phyloP scores from a whole-genome alignment of 2,113 vertebrate species.

The Neoarius graeffei region DNA sequence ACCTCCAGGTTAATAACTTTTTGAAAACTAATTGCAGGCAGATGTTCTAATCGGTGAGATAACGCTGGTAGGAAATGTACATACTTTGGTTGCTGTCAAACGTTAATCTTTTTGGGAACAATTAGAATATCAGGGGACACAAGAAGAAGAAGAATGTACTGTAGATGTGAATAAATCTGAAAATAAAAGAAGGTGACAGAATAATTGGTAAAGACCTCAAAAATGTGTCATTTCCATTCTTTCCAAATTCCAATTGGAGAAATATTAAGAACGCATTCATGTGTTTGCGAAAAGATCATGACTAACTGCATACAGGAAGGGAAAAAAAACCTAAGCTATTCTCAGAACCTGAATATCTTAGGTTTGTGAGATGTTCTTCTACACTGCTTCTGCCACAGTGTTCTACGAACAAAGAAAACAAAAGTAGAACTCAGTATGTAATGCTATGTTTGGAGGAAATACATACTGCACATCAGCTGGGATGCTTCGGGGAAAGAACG shows the following conservation, averaged over 20 bases:
- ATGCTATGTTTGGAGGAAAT: background rate
- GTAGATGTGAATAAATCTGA: too few relatives aligned
- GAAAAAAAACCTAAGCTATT: too few relatives aligned
- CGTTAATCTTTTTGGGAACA: background rate
- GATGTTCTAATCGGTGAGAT: background rate
- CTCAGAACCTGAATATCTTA: too few relatives aligned
- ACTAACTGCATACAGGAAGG: background rate
- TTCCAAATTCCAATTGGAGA: background rate
- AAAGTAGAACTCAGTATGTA: background rate
- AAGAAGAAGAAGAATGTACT: background rate
- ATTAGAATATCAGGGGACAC: background rate
- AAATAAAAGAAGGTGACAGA: too few relatives aligned
- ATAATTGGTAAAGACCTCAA: background rate
- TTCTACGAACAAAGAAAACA: background rate
- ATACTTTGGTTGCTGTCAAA: background rate
- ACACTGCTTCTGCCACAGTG: background rate
- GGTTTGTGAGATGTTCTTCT: background rate
- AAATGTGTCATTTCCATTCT: background rate
- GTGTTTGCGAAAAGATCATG: background rate
- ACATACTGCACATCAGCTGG: background rate
- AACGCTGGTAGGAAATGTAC: background rate
- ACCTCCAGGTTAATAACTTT: conserved; percentile 6
- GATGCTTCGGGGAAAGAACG: background rate
- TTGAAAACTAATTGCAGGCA: background rate
- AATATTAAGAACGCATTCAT: background rate